Percentiles rank a stretch among this genome's conserved stretches.
Conservation (phyloP, 2,113 vertebrate genomes). For the Cepphus grylle region DNA sequence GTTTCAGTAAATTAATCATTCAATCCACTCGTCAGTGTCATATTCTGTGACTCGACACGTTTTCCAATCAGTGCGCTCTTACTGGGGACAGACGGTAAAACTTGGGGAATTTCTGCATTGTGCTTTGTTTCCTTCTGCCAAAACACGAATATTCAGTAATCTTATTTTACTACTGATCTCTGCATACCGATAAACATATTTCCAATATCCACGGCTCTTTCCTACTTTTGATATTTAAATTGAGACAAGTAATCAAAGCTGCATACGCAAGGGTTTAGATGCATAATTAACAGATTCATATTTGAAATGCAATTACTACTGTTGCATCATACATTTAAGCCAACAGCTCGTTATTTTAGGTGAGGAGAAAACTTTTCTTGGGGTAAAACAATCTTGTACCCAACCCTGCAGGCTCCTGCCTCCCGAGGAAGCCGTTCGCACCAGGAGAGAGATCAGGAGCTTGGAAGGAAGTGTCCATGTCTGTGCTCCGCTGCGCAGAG, state of each 20-base stretch:
- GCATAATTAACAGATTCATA: neutral
- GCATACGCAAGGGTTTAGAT: neutral
- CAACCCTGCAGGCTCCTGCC: neutral
- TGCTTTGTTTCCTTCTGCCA: neutral
- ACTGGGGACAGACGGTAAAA: neutral
- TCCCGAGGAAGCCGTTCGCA: neutral
- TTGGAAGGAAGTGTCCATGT: accelerated
- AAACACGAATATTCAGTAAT: neutral
- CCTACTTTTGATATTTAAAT: neutral
- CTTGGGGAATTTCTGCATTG: accelerated
- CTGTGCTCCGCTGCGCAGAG: neutral
- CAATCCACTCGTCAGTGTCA: accelerated
- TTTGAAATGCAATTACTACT: neutral
- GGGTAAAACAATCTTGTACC: neutral
- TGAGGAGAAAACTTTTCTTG: neutral
- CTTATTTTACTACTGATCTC: neutral
- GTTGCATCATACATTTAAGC: neutral
- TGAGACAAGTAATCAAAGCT: neutral
- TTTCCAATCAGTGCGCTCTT: neutral
- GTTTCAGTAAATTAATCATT: neutral
- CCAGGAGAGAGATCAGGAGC: neutral
- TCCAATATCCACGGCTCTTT: neutral
- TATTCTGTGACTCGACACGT: accelerated
- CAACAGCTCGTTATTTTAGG: neutral
- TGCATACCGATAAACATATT: neutral